Evolutionary conservation across 1,140 invertebrate species (phyloP).

Genomic region (Bombus balteatus): DNA sequence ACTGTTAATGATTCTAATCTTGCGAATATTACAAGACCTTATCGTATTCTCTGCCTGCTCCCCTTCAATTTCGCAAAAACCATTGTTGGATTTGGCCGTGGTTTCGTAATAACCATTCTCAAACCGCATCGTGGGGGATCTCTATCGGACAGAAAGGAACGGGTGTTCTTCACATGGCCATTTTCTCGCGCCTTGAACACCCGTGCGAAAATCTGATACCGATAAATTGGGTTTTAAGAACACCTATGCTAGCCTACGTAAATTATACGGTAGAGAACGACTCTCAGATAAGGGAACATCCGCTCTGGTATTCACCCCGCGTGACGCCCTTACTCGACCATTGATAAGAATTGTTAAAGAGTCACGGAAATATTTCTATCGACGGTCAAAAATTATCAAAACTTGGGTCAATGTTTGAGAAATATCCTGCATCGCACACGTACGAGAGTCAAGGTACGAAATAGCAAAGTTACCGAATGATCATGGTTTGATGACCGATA

Average conservation of each 20-base stretch:
- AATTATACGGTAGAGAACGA: constrained; percentile 8
- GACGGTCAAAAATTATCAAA: no score
- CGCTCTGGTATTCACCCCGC: not conserved
- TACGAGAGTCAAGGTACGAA: no score
- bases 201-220: constrained; percentile 40
- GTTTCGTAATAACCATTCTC: constrained; percentile 8
- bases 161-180: constrained; percentile 7
- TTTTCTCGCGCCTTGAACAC: not conserved
- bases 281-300: not conserved
- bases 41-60: not conserved
- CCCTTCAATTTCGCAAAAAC: not conserved
- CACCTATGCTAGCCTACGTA: constrained; percentile 1
- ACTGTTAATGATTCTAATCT: not conserved
- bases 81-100: not conserved
- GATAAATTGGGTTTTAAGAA: constrained; percentile 13
- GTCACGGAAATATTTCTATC: no score
- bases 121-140: not conserved
- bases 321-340: no score
- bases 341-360: no score
- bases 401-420: no score
- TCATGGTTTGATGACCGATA: no score
- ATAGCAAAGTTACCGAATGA: no score
- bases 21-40: not conserved
- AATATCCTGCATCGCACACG: no score
- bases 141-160: constrained; percentile 1